Evolutionary conservation across 2,888 invertebrate genomes (phyloP), one percentile per base, ranked within the genome.

Genomic region (Nomada fabriciana): DNA sequence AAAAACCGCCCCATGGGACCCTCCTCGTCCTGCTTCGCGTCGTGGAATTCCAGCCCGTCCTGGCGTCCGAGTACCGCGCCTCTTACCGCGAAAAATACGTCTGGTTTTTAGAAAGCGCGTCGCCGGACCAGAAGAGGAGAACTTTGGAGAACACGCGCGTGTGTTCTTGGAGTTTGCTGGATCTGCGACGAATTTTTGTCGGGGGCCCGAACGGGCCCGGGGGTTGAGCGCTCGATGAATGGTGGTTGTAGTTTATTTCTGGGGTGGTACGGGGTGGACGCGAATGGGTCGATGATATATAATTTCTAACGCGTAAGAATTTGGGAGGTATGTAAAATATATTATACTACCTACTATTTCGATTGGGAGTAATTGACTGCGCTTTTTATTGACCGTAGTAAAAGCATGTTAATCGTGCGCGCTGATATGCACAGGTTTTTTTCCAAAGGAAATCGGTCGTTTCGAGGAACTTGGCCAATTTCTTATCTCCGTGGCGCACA

Each of bases 81-180:
- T 65, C 80, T 61, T 91, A 88, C 88, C 89, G 86, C 90, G 91
- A 92, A 92, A 92, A 91, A 86, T 89, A 85, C 84, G 78, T 72
- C 82, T 43, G 82, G 86, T 91, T 92, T 92, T 91, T 91, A 89
- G 91, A 91, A 92, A 87, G 83, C 71, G 63, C 64, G 53, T 29
- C 52, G 55, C 70, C 65, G 13, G 42, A 43, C 55, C 18, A 23
- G 2, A 13, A 55, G 23, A 42, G 68, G 36, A 61, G 36, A 36
- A 36, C 15, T 47, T 47, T 15, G 43, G 10, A 10, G 43, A 43
- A 43, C 43, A 7, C 43, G 43, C 53, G 43, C 43, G 63, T 20
- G 63, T 13, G 63, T 47, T 11, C 20, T 7, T 18, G 63, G 15
- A 2, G 13, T 1, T 43, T 7, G 20, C 42, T 29, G 69, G 29